A percentile compares a stretch with the other conserved stretches of the same genome.
These are phyloP conservation scores for Exocentrus adspersus DNA, from an alignment of 2,888 invertebrate genomes.

Conservation along the genomic window DNA sequence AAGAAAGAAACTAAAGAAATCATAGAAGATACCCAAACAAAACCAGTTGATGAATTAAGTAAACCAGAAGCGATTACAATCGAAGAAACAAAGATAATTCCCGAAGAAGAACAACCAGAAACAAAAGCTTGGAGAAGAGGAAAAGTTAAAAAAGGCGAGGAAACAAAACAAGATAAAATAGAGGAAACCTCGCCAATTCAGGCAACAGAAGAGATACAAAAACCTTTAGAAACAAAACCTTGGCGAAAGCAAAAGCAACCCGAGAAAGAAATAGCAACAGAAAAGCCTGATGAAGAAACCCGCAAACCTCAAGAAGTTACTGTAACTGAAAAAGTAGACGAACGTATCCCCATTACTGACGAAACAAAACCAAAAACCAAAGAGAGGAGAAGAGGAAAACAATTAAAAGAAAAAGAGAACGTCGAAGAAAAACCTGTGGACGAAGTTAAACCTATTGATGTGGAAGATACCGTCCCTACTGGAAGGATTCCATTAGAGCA, in stretches of 20 bases:
- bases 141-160: not conserved
- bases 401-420: conserved; percentile 14
- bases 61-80: too few relatives aligned
- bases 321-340: conserved; percentile 60
- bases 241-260: not conserved
- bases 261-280: not conserved
- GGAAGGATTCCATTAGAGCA: conserved; percentile 60
- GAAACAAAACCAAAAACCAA: conserved; percentile 1
- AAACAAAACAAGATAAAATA: conserved; percentile 1
- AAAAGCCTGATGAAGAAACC: conserved; percentile 53
- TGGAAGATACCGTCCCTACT: not conserved
- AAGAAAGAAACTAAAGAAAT: conserved; percentile 43
- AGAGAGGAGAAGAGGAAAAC: not conserved
- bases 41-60: conserved; percentile 24
- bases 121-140: conserved; percentile 35
- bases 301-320: conserved; percentile 34
- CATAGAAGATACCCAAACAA: conserved; percentile 35
- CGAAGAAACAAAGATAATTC: conserved; percentile 1
- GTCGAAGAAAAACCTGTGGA: conserved; percentile 43
- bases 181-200: conserved; percentile 26
- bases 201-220: conserved; percentile 39
- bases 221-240: conserved; percentile 26
- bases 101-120: conserved; percentile 2
- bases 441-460: conserved; percentile 34
- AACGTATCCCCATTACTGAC: not conserved